Conservation (phyloP, 2,113 vertebrate species). For the Macquaria australasica region DNA sequence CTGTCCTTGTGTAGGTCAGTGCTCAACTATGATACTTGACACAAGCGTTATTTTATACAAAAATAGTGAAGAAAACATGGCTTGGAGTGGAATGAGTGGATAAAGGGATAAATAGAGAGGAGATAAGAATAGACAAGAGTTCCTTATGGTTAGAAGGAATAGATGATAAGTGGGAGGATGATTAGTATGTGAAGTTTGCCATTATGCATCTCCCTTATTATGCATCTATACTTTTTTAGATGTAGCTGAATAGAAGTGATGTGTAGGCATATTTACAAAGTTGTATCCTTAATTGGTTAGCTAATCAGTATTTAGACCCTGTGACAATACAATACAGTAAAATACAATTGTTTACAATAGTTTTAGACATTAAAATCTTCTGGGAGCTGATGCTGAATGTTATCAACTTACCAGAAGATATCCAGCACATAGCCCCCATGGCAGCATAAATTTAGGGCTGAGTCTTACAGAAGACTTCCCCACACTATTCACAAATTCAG, state of each 20-base stretch:
- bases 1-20: slow-evolving; percentile 18
- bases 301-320: background rate
- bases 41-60: background rate
- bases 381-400: background rate
- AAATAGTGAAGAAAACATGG: background rate
- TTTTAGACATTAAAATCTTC: background rate
- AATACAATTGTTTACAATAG: background rate
- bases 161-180: background rate
- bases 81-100: background rate
- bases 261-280: background rate
- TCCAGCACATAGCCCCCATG: background rate
- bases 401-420: background rate
- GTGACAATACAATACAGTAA: background rate
- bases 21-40: slow-evolving; percentile 22
- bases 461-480: background rate
- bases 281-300: background rate
- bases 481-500: background rate
- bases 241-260: background rate
- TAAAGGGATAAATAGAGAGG: background rate
- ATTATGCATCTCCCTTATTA: background rate
- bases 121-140: background rate
- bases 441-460: background rate
- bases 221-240: background rate
- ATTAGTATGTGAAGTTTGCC: background rate
- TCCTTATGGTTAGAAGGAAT: background rate